Base-by-base conservation (phyloP, 2,797 vertebrate species). In the Cyclura pinguis region DNA sequence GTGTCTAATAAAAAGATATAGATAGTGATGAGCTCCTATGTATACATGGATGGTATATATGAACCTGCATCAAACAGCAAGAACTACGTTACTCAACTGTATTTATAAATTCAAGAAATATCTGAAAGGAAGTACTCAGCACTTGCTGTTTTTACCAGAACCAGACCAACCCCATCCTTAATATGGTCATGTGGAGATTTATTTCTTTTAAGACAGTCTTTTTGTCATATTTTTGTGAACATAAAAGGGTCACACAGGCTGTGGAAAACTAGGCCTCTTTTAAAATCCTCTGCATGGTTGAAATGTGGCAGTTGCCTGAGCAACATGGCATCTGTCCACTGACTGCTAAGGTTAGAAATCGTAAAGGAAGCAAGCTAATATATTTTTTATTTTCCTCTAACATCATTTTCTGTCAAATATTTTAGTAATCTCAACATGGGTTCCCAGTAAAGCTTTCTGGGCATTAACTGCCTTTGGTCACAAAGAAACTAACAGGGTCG, bases 211-310 rank as follows among this genome's bases (percentile, higher is more conserved):
- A 38, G 42, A 50, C 27, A 50, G 8, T 77, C 42, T 74, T 77
- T 24, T 77, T 24, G 0, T 50, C 24, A 78, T 12, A 13, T 9
- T 35, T 47, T 78, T 78, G 29, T 55, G 32, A 80, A 80, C 16
- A 55, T 18, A 55, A 24, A 59, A 57, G 18, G 32, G 2, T 18
- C 4, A 20, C 38, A 22, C 78, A 12, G 69, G 82, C 3, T 93
- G 86, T 9, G 83, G 50, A 14, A 89, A 84, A 50, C 55, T 86
- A 72, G 82, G 76, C 22, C 89, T 81, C 0, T 92, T 91, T 78
- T 88, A 72, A 93, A 67, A 93, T 93, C 24, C 95, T 96, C 1
- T 97, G 97, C 93, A 96, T 97, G 85, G 95, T 95, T 1, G 96
- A 91, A 84, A 52, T 94, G 52, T 1, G 74, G 27, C 85, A 42